Evolutionary conservation across 1,140 invertebrate genomes (phyloP).

Genomic region (Vanessa tameamea): DNA sequence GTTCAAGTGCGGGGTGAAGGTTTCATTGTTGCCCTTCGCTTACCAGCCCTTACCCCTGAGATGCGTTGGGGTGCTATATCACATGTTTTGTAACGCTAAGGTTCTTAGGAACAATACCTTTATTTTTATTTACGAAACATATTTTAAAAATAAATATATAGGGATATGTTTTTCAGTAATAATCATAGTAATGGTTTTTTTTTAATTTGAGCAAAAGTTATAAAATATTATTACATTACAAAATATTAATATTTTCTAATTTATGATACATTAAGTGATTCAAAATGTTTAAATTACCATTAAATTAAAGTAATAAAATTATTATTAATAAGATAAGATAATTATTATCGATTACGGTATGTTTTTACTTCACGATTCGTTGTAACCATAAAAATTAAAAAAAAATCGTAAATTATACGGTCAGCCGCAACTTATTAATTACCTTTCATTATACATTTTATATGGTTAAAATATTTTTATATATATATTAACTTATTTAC

Average conservation of each 20-base stretch:
- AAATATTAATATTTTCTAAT: background rate
- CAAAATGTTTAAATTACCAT: background rate
- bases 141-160: background rate
- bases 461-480: background rate
- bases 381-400: background rate
- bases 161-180: background rate
- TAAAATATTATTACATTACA: too few relatives aligned
- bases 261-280: background rate
- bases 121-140: background rate
- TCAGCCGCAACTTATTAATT: background rate
- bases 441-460: background rate
- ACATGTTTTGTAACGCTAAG: constrained; percentile 6
- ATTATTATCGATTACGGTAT: too few relatives aligned
- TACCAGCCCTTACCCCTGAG: constrained; percentile 42
- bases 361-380: background rate
- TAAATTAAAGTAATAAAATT: too few relatives aligned
- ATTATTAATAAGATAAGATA: too few relatives aligned
- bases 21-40: constrained; percentile 53
- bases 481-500: background rate
- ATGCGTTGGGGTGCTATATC: constrained; percentile 31
- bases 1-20: constrained; percentile 79
- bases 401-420: background rate
- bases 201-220: too few relatives aligned
- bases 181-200: too few relatives aligned
- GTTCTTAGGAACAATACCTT: background rate